These are phyloP conservation scores for Trilocha varians DNA, from an alignment of 2,888 invertebrate species.

Conservation along the genomic window DNA sequence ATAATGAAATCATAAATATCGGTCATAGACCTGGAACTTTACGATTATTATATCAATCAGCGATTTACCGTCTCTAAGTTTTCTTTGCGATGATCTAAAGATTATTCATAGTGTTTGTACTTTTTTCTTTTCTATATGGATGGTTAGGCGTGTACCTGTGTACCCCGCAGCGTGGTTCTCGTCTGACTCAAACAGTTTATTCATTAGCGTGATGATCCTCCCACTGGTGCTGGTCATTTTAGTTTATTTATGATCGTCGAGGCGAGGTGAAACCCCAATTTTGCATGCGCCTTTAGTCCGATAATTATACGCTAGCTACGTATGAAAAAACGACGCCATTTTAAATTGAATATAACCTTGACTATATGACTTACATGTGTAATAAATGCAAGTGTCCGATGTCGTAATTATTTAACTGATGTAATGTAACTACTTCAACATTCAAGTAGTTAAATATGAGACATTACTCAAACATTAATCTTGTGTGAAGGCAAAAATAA, in stretches of 20 bases:
- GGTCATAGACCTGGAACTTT: no score
- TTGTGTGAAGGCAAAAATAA: no score
- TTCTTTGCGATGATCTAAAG: no score
- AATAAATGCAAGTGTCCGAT: background rate
- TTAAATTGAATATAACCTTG: conserved; percentile 42
- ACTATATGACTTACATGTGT: background rate
- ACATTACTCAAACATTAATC: no score
- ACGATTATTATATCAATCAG: no score
- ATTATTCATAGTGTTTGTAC: conserved; percentile 16
- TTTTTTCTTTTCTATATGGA: background rate
- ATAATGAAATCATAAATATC: conserved; percentile 35
- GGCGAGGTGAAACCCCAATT: conserved; percentile 72
- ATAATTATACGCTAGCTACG: conserved; percentile 66
- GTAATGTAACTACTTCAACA: background rate
- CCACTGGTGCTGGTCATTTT: conserved; percentile 63
- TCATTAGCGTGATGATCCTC: conserved; percentile 65
- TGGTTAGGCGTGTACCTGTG: background rate
- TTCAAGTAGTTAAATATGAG: no score
- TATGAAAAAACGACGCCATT: conserved; percentile 60
- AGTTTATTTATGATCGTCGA: conserved; percentile 65
- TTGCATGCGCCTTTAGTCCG: conserved; percentile 64
- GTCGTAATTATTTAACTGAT: background rate
- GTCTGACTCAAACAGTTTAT: conserved; percentile 36
- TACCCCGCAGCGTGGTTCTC: conserved; percentile 3
- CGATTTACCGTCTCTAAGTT: no score